Evolutionary conservation across 2,797 vertebrate species (phyloP).

Genomic region (Orientallactaga sibirica): DNA sequence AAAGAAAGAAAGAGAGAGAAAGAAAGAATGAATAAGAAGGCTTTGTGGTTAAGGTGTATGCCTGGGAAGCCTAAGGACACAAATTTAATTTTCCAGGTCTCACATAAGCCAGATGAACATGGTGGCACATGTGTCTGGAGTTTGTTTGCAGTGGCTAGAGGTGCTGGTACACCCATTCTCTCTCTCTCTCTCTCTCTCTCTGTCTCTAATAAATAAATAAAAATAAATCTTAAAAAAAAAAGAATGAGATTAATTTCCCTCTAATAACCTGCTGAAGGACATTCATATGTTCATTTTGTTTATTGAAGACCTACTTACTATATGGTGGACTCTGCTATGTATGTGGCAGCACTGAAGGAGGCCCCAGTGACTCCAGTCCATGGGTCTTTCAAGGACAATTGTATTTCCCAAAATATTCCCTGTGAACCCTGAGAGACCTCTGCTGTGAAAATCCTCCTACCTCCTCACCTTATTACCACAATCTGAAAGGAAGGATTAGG

Average conservation of each 20-base stretch:
- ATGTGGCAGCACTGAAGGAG: background rate
- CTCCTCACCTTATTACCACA: background rate
- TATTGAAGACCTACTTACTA: conserved; percentile 19
- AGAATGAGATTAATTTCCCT: conserved; percentile 32
- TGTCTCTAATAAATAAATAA: no score
- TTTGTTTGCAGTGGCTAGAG: no score
- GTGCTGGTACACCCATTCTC: no score
- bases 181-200: no score
- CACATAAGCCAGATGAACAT: no score
- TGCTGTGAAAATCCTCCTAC: conserved; percentile 21
- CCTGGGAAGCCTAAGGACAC: no score
- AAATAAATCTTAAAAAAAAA: background rate
- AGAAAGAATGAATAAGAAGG: no score
- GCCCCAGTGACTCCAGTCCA: background rate
- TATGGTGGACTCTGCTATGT: background rate
- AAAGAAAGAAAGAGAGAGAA: no score
- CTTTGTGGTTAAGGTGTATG: no score
- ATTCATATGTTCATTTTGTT: conserved; percentile 38
- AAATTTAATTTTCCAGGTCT: no score
- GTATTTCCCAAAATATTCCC: background rate
- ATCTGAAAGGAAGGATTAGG: conserved; percentile 2
- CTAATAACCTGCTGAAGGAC: conserved; percentile 29
- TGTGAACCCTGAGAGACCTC: background rate
- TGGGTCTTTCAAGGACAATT: conserved; percentile 41
- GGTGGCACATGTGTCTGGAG: no score